A percentile compares a stretch with the other conserved stretches of the same genome.
Evolutionary conservation across 2,113 vertebrate species (phyloP).

Genomic region (Coreoperca whiteheadi): DNA sequence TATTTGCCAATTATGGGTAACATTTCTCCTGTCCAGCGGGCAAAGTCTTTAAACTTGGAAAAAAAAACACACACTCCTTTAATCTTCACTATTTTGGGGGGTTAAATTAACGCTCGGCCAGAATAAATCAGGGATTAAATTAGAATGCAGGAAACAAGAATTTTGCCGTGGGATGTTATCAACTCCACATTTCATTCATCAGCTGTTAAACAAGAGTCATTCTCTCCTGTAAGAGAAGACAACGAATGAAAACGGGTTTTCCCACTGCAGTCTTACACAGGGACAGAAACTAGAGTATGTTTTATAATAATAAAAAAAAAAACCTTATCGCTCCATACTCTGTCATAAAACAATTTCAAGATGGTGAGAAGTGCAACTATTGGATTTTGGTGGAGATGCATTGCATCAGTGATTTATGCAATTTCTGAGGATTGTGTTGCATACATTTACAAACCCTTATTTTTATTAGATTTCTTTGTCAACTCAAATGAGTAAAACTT

Average conservation of each 20-base stretch:
- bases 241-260: constrained; percentile 7
- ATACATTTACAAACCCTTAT: not conserved
- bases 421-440: not conserved
- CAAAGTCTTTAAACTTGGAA: constrained; percentile 34
- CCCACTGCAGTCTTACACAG: not conserved
- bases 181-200: constrained; percentile 17
- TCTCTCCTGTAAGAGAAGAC: not conserved
- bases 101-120: constrained; percentile 12
- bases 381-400: not conserved
- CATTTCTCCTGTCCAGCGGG: constrained; percentile 44
- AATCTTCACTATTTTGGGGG: constrained; percentile 22
- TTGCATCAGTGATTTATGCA: not conserved
- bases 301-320: not conserved
- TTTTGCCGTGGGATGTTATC: constrained; percentile 48
- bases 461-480: not conserved
- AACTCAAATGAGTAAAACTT: not conserved
- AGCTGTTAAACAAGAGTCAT: constrained; percentile 33
- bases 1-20: constrained; percentile 49
- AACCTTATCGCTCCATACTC: not conserved
- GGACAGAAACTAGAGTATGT: not conserved
- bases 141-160: constrained; percentile 14
- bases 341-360: constrained; percentile 12
- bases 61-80: not conserved
- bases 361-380: constrained; percentile 1
- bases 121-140: constrained; percentile 47